Evolutionary conservation across 2,797 vertebrate genomes (phyloP), one percentile per base, ranked within the genome.

Genomic region (Karalla daura): DNA sequence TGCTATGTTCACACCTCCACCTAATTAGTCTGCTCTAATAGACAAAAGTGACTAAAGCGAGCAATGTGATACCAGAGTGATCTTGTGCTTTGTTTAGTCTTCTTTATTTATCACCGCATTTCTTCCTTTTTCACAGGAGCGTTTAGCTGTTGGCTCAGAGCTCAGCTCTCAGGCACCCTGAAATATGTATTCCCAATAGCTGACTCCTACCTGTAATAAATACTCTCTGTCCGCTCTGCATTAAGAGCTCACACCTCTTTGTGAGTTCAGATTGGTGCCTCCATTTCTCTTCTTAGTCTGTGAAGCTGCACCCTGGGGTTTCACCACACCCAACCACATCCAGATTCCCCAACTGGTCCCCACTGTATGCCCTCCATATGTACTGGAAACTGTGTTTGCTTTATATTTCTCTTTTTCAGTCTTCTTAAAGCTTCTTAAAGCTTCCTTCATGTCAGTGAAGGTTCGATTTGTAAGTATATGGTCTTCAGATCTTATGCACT

Each of bases 21-120:
- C 27, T 41, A 52, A 56, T 66, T 61, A 70, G 37, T 28, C 20
- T 10, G n/a, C 5, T 35, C 54, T 53, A 37, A 43, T 32, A 17
- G 5, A 18, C 13, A 12, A 41, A 41, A 41, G 56, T 46, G 7
- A 45, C 28, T 33, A 11, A 33, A 56, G 23, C n/a, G 3, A 35
- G 23, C 21, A 21, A 13, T 17, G 23, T 18, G 14, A 33, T 36
- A 27, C 32, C 18, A 21, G 30, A 21, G 30, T 15, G 43, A 17
- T 21, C 11, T 47, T 4, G n/a, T 17, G 23, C 14, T 17, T 25
- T 54, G 13, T 49, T 54, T 61, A 14, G 30, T 32, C 30, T 32
- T 35, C 17, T 52, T 30, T 20, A 60, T 46, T 10, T 18, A 51
- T 47, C 52, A n/a, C 39, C 21, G 50, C 0, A 7, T 13, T 24